These are phyloP conservation scores for Hyperopisus bebe DNA, from an alignment of 2,113 vertebrate genomes.

Conservation along the genomic window DNA sequence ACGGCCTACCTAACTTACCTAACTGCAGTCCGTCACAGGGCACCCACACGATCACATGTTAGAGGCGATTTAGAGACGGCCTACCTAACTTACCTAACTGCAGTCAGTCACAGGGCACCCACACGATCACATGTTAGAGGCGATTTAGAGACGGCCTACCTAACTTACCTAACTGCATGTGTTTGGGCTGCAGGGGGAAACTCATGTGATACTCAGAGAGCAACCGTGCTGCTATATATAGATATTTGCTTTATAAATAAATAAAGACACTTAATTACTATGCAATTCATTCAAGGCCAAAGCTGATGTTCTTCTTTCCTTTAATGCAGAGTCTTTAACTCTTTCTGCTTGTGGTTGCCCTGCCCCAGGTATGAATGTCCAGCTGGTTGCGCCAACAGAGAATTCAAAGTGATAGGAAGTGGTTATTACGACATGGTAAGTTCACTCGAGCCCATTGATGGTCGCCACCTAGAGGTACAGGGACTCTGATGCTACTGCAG, in stretches of 20 bases:
- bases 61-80: too few relatives aligned
- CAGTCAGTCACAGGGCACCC: too few relatives aligned
- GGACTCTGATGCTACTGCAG: background rate
- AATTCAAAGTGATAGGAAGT: constrained; percentile 85
- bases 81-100: too few relatives aligned
- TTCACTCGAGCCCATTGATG: background rate
- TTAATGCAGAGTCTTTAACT: background rate
- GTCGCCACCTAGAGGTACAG: background rate
- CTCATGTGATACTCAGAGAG: background rate
- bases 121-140: too few relatives aligned
- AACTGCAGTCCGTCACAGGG: too few relatives aligned
- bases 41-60: too few relatives aligned
- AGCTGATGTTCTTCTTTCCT: background rate
- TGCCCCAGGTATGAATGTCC: constrained; percentile 86
- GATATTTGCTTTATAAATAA: background rate
- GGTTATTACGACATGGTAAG: constrained; percentile 94
- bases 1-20: too few relatives aligned
- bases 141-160: too few relatives aligned
- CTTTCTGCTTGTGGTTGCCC: background rate
- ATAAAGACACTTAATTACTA: background rate
- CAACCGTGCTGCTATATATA: background rate
- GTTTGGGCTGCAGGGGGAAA: background rate
- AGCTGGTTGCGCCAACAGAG: constrained; percentile 80
- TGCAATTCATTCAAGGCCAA: background rate
- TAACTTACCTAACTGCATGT: background rate